Conservation (phyloP, 2,113 vertebrate species). For the Montifringilla adamsi region DNA sequence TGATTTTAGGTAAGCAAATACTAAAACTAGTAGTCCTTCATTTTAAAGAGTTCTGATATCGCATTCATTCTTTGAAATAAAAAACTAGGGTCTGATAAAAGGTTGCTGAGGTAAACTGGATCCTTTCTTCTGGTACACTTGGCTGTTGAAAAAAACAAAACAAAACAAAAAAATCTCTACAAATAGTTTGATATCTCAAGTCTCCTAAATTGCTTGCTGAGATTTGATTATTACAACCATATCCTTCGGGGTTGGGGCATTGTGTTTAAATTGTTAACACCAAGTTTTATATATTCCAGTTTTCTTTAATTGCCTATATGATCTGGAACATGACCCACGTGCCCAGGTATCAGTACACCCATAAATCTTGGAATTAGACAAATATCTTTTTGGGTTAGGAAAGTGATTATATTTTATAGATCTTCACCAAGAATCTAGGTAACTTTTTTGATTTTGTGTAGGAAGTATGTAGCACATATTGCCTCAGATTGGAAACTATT, state of each 20-base stretch:
- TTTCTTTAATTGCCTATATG: neutral
- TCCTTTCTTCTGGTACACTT: neutral
- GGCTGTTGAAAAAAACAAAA: neutral
- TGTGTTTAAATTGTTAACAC: neutral
- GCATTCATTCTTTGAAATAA: neutral
- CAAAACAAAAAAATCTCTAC: neutral
- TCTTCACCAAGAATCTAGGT: neutral
- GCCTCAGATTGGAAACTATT: neutral
- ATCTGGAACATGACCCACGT: neutral
- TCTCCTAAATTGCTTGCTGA: neutral
- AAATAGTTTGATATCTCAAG: neutral
- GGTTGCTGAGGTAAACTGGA: neutral
- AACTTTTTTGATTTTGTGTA: neutral
- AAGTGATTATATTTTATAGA: neutral
- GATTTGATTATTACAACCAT: neutral
- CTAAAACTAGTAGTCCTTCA: neutral
- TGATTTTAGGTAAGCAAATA: slow-evolving; percentile 86
- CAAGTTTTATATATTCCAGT: neutral
- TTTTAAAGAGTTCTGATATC: neutral
- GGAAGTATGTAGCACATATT: neutral
- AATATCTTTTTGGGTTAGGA: neutral
- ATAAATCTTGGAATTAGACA: neutral
- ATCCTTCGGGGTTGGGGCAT: neutral
- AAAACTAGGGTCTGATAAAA: neutral
- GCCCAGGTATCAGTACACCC: neutral